A percentile compares a stretch with the other conserved stretches of the same genome.
phyloP scores from a whole-genome alignment of 2,113 vertebrate genomes.

The Platichthys stellatus region DNA sequence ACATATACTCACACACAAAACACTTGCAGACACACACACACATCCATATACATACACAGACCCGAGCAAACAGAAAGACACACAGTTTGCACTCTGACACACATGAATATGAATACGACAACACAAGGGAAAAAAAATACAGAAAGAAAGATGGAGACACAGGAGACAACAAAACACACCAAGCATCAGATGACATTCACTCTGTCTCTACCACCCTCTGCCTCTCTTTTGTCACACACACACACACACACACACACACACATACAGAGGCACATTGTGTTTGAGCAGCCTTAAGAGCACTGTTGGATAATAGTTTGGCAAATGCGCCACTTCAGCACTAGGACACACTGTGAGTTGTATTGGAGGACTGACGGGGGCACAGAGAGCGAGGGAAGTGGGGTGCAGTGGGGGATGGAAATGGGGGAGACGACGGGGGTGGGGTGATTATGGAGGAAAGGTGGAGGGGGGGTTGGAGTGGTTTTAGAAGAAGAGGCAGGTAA shows the following conservation, averaged over 20 bases:
- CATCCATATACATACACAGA: slow-evolving; percentile 30
- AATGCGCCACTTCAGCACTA: slow-evolving; percentile 67
- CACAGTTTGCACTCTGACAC: slow-evolving; percentile 6
- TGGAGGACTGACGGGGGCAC: slow-evolving; percentile 44
- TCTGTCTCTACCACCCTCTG: slow-evolving; percentile 8
- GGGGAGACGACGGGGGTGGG: slow-evolving; percentile 52
- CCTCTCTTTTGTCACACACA: slow-evolving; percentile 21
- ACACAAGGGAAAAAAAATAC: slow-evolving; percentile 7
- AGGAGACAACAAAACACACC: slow-evolving; percentile 14
- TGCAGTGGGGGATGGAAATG: slow-evolving; percentile 47
- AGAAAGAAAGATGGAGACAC: slow-evolving; percentile 33
- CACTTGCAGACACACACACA: slow-evolving; percentile 25
- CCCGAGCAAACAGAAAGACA: slow-evolving; percentile 31
- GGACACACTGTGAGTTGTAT: slow-evolving; percentile 64
- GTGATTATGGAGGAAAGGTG: slow-evolving; percentile 49
- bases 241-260: slow-evolving; percentile 34
- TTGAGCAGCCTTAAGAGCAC: slow-evolving; percentile 60
- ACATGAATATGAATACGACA: slow-evolving; percentile 48
- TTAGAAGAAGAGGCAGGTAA: slow-evolving; percentile 38
- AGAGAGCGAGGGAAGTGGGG: neutral
- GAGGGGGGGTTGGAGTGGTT: slow-evolving; percentile 20
- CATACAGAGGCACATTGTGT: slow-evolving; percentile 51
- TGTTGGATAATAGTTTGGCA: slow-evolving; percentile 77
- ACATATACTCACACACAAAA: slow-evolving; percentile 17
- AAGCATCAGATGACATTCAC: slow-evolving; percentile 42